Percentiles rank a stretch among this genome's conserved stretches.
Evolutionary conservation across 2,797 vertebrate genomes (phyloP).

Genomic region (Lagorchestes hirsutus): DNA sequence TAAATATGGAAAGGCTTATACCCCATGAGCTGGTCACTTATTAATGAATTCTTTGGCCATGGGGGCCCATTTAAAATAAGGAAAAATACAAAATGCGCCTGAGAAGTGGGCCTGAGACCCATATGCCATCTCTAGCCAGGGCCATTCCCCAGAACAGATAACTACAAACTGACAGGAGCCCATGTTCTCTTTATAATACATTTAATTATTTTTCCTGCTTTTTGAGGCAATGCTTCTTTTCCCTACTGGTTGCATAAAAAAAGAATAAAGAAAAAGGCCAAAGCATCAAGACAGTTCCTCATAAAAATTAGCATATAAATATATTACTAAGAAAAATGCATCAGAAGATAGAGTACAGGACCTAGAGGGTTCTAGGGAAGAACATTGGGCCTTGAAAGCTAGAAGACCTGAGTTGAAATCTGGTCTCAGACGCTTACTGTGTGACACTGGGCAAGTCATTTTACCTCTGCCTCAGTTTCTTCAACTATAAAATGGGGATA

Average conservation of each 20-base stretch:
- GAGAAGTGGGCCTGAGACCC: no score
- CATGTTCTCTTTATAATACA: not conserved
- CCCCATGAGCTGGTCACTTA: not conserved
- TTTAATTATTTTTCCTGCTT: not conserved
- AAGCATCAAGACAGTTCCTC: slow-evolving; percentile 17
- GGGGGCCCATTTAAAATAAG: not conserved
- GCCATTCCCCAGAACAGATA: not conserved
- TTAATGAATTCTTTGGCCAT: not conserved
- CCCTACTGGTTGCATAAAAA: slow-evolving; percentile 14
- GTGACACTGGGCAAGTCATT: not conserved
- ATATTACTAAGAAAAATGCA: slow-evolving; percentile 25
- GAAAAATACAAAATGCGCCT: not conserved
- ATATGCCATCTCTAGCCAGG: not conserved
- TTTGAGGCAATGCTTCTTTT: not conserved
- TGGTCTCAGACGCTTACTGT: not conserved
- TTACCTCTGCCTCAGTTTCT: not conserved
- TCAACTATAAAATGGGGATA: not conserved
- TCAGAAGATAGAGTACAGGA: not conserved
- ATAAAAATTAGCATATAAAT: slow-evolving; percentile 3
- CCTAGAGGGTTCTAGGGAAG: not conserved
- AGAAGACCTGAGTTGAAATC: not conserved
- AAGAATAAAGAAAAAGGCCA: slow-evolving; percentile 40
- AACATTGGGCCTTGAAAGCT: not conserved
- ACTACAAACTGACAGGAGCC: not conserved
- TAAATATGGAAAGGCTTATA: not conserved